Percentiles rank a stretch among this genome's conserved stretches.
Evolutionary conservation across 2,888 invertebrate genomes (phyloP).

Genomic region (Digitonthophagus gazella): DNA sequence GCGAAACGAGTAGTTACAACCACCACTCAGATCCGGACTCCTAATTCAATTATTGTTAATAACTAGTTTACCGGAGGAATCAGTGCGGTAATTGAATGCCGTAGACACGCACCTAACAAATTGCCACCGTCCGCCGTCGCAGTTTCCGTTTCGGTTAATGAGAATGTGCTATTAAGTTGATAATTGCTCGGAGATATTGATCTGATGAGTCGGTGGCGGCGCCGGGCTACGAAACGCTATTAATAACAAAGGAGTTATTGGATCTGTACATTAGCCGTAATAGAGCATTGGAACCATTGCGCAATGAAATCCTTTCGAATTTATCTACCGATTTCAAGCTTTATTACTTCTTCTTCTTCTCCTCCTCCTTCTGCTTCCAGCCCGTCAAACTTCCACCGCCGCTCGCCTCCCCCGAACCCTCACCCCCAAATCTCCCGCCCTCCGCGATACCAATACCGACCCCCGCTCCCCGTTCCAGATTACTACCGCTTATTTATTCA

Average conservation of each 20-base stretch:
- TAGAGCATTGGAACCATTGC: slow-evolving; percentile 45
- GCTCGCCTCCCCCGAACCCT: neutral
- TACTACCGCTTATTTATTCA: slow-evolving; percentile 13
- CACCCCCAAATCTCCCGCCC: slow-evolving; percentile 3
- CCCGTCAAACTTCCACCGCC: neutral
- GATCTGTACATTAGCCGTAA: slow-evolving; percentile 49
- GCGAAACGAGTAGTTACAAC: slow-evolving; percentile 41
- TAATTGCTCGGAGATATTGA: slow-evolving; percentile 47
- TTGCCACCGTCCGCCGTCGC: slow-evolving; percentile 34
- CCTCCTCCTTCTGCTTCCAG: neutral
- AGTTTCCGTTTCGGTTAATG: slow-evolving; percentile 45
- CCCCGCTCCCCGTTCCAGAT: slow-evolving; percentile 1
- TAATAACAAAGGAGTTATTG: slow-evolving; percentile 49
- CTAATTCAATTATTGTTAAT: slow-evolving; percentile 43
- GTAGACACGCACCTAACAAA: slow-evolving; percentile 32
- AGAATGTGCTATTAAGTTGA: slow-evolving; percentile 47
- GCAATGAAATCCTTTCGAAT: slow-evolving; percentile 48
- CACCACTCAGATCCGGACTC: slow-evolving; percentile 37
- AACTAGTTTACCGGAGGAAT: slow-evolving; percentile 39
- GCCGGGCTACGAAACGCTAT: slow-evolving; percentile 41
- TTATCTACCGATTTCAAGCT: slow-evolving; percentile 48
- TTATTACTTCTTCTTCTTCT: slow-evolving; percentile 42
- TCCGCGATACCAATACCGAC: neutral
- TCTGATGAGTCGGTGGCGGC: slow-evolving; percentile 46
- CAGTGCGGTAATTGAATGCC: slow-evolving; percentile 33